A percentile compares a stretch with the other conserved stretches of the same genome.
Evolutionary conservation across 2,888 invertebrate genomes (phyloP).

Genomic region (Leucozona laternaria): DNA sequence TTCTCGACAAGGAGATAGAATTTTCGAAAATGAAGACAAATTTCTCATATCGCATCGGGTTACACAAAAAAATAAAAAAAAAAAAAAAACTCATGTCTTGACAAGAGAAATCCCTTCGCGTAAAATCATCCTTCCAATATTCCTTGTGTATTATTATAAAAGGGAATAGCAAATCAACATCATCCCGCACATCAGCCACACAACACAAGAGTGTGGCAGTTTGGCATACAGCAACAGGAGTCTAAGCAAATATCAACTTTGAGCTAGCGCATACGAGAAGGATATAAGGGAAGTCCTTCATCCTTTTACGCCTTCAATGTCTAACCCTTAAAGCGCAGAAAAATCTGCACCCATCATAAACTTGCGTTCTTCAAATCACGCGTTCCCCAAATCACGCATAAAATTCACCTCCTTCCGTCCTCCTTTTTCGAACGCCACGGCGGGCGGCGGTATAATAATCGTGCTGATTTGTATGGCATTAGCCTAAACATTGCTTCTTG

Average conservation of each 20-base stretch:
- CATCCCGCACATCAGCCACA: constrained; percentile 33
- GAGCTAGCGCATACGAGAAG: constrained; percentile 15
- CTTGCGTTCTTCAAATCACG: constrained; percentile 32
- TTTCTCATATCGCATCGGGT: constrained; percentile 44
- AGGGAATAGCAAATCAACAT: constrained; percentile 69
- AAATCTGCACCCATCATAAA: constrained; percentile 30
- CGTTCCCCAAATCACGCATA: constrained; percentile 54
- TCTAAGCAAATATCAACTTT: constrained; percentile 61
- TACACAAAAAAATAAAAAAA: not conserved
- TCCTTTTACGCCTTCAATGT: not conserved
- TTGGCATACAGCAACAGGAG: constrained; percentile 51
- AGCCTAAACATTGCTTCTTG: constrained; percentile 49
- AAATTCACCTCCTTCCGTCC: constrained; percentile 43
- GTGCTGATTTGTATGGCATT: constrained; percentile 74
- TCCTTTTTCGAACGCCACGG: not conserved
- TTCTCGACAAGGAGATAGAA: constrained; percentile 35
- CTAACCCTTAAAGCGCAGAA: not conserved
- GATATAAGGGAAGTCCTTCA: constrained; percentile 10
- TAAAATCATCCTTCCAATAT: constrained; percentile 70
- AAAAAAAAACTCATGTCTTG: constrained; percentile 30
- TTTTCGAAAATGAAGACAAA: constrained; percentile 57
- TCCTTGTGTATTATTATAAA: constrained; percentile 50
- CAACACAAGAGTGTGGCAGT: constrained; percentile 26
- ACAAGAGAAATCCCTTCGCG: constrained; percentile 65
- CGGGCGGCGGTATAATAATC: constrained; percentile 71